These are phyloP conservation scores for Hyphantria cunea DNA, from an alignment of 1,140 invertebrate species.

Conservation along the genomic window DNA sequence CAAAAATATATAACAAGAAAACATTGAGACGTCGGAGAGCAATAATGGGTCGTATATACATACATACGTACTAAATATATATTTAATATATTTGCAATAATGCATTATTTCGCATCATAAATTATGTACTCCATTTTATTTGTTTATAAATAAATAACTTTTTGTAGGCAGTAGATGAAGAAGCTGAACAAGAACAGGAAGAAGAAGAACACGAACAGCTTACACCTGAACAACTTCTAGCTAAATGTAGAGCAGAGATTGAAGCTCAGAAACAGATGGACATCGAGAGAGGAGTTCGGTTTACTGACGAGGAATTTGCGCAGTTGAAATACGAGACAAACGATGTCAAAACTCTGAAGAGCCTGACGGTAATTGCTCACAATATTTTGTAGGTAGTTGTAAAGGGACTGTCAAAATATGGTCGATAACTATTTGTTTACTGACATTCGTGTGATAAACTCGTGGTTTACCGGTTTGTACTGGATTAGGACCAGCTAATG, in stretches of 20 bases:
- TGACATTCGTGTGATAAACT: no score
- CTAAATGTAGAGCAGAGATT: slow-evolving; percentile 56
- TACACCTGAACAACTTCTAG: slow-evolving; percentile 56
- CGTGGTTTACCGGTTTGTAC: no score
- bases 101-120: no score
- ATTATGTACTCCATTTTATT: no score
- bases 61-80: no score
- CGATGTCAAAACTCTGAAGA: slow-evolving; percentile 83
- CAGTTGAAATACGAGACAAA: slow-evolving; percentile 84
- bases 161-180: slow-evolving; percentile 56
- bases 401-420: not conserved
- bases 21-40: no score
- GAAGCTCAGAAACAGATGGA: slow-evolving; percentile 72
- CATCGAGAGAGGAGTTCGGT: slow-evolving; percentile 78
- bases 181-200: slow-evolving; percentile 49
- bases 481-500: no score
- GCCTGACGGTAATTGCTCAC: slow-evolving; percentile 78
- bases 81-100: no score
- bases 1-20: no score
- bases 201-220: slow-evolving; percentile 54
- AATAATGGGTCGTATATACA: no score
- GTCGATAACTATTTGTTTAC: no score
- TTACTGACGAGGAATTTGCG: slow-evolving; percentile 82
- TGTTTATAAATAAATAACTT: no score
- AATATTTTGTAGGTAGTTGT: not conserved